A percentile compares a stretch with the other conserved stretches of the same genome.
Evolutionary conservation across 2,797 vertebrate species (phyloP).

Genomic region (Prunella strophiata): DNA sequence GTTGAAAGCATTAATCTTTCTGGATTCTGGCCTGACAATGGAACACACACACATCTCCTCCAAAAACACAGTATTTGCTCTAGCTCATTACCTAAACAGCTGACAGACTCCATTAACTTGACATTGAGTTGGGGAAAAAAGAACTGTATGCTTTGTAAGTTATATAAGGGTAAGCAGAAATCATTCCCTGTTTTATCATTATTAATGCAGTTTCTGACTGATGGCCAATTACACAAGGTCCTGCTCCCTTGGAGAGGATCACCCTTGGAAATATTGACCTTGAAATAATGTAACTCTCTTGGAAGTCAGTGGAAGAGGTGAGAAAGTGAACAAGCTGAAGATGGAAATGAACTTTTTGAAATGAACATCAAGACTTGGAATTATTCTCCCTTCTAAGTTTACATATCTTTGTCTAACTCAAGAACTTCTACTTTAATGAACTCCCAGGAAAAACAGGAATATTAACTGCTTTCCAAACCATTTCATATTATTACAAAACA

Average conservation of each 20-base stretch:
- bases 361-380: not conserved
- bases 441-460: not conserved
- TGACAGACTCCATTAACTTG: conserved; percentile 39
- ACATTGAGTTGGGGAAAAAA: not conserved
- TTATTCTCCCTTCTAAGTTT: not conserved
- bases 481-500: not conserved
- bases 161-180: conserved; percentile 18
- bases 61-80: conserved; percentile 17
- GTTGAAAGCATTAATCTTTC: conserved; percentile 1
- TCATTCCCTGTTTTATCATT: not conserved
- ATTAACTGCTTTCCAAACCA: not conserved
- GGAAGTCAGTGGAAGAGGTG: not conserved
- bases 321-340: not conserved
- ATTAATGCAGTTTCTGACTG: conserved; percentile 31
- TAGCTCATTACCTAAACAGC: conserved; percentile 36
- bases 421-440: not conserved
- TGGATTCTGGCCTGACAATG: conserved; percentile 7
- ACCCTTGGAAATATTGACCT: conserved; percentile 12
- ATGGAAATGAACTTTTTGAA: not conserved
- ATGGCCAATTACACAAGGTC: not conserved
- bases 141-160: not conserved
- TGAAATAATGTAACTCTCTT: conserved; percentile 1
- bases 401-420: not conserved
- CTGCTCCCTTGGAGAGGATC: conserved; percentile 14
- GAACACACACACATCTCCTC: not conserved